These are phyloP conservation scores for Gorsachius goisagi DNA, from an alignment of 2,113 vertebrate species.

Conservation along the genomic window DNA sequence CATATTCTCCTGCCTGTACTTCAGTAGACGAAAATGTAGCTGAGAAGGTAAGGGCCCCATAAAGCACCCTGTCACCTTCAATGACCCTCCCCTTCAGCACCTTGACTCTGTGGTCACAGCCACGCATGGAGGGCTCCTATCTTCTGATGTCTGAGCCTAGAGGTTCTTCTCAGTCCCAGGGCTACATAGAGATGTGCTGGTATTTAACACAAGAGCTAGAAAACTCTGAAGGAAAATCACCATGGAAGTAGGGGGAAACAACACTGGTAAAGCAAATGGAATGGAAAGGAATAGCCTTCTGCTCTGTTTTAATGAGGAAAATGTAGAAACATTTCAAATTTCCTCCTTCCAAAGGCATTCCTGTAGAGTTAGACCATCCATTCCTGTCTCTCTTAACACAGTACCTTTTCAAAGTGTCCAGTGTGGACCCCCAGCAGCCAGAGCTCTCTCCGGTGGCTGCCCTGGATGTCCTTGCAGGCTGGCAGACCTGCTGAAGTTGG, in stretches of 20 bases:
- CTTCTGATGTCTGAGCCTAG: not conserved
- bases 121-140: not conserved
- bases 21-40: not conserved
- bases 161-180: not conserved
- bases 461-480: not conserved
- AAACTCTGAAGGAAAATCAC: not conserved
- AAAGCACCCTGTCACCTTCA: not conserved
- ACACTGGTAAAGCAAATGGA: not conserved
- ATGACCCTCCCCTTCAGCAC: not conserved
- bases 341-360: not conserved
- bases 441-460: not conserved
- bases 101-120: not conserved
- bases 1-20: not conserved
- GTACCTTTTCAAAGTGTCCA: not conserved
- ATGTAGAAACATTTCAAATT: not conserved
- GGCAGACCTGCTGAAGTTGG: fast-evolving
- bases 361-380: fast-evolving
- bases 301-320: not conserved
- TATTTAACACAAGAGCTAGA: not conserved
- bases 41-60: not conserved
- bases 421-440: not conserved
- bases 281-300: not conserved
- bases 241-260: not conserved
- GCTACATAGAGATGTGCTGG: not conserved
- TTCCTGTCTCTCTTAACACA: not conserved